These are phyloP conservation scores for Gnathonemus echidnorhynchus DNA, from an alignment of 2,113 vertebrate genomes.

Conservation along the genomic window DNA sequence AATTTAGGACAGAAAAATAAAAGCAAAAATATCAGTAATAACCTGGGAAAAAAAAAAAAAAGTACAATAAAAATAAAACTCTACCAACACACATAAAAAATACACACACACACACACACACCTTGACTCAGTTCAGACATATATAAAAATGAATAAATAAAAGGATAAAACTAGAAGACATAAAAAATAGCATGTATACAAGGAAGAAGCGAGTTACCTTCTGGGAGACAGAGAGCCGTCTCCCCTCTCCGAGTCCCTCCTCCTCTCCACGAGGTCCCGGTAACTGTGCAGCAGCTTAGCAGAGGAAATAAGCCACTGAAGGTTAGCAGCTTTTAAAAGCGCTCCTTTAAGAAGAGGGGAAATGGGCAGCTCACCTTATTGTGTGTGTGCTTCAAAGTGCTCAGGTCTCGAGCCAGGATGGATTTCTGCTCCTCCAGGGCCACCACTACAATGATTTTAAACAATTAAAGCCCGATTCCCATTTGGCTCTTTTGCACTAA, in stretches of 20 bases:
- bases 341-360: background rate
- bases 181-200: background rate
- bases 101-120: too few species aligned
- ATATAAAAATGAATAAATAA: too few species aligned
- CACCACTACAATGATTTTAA: constrained; percentile 49
- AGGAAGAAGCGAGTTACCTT: constrained; percentile 42
- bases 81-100: background rate
- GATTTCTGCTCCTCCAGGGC: constrained; percentile 62
- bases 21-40: background rate
- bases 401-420: constrained; percentile 54
- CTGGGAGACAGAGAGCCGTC: constrained; percentile 41
- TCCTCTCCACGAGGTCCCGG: constrained; percentile 58
- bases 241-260: constrained; percentile 55
- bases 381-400: constrained; percentile 50
- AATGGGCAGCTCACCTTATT: constrained; percentile 53
- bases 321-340: background rate
- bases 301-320: background rate
- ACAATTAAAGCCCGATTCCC: background rate
- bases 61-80: background rate
- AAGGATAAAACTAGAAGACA: background rate
- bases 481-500: background rate
- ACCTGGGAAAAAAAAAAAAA: background rate
- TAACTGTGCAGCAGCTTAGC: constrained; percentile 50
- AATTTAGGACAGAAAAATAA: background rate
- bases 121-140: too few species aligned